Conservation (phyloP, 2,797 vertebrate species). For the Synanceia verrucosa region DNA sequence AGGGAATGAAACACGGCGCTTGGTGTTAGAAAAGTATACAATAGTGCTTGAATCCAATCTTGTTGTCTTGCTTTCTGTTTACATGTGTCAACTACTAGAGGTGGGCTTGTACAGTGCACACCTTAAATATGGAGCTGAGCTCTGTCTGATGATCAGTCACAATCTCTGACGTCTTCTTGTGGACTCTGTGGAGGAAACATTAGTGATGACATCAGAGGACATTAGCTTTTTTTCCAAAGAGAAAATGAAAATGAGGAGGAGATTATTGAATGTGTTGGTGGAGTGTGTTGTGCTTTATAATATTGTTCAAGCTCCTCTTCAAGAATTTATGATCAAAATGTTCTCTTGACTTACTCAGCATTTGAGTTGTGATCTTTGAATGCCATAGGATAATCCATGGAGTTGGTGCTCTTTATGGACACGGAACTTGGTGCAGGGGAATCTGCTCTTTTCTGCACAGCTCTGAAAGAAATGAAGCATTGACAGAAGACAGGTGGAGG, state of each 20-base stretch:
- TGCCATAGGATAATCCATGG: neutral
- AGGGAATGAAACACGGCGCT: neutral
- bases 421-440: neutral
- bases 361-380: neutral
- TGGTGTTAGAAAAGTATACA: neutral
- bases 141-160: neutral
- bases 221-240: too few species aligned
- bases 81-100: neutral
- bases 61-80: neutral
- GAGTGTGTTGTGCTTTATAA: too few species aligned
- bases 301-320: neutral
- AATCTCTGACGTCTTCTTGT: neutral
- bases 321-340: neutral
- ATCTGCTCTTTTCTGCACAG: neutral
- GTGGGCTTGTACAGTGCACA: neutral
- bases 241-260: too few species aligned
- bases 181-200: conserved; percentile 2
- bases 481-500: neutral
- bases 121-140: neutral
- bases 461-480: neutral
- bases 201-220: neutral
- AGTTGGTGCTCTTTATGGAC: neutral
- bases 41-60: neutral
- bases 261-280: too few species aligned
- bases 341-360: neutral